phyloP scores from a whole-genome alignment of 92 coral and sea anemone species.

The Phenganax subtilis region DNA sequence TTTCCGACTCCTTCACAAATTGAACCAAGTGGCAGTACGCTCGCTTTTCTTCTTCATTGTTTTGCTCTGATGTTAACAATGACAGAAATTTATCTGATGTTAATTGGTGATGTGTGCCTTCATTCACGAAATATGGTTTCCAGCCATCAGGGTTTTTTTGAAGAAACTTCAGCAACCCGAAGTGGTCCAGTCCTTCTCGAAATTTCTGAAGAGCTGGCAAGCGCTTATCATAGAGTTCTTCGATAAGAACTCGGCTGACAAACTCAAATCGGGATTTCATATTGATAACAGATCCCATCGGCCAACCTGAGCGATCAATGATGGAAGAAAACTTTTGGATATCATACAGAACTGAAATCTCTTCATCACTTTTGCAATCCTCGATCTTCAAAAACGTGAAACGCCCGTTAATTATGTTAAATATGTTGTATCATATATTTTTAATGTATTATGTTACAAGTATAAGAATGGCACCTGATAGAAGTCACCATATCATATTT shows the following conservation, averaged over 20 bases:
- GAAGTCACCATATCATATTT: too few relatives aligned
- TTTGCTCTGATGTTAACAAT: neutral
- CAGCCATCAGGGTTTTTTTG: neutral
- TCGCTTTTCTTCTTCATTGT: neutral
- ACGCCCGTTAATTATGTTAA: neutral
- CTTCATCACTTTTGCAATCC: neutral
- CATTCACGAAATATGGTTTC: neutral
- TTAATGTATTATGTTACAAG: too few relatives aligned
- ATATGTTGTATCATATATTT: too few relatives aligned
- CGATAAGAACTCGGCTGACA: neutral
- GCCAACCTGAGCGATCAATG: conserved; percentile 36
- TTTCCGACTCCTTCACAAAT: too few relatives aligned
- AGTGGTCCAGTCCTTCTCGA: conserved; percentile 30
- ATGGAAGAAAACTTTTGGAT: neutral
- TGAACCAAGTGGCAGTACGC: neutral
- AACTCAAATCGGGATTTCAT: conserved; percentile 15
- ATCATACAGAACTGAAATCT: neutral
- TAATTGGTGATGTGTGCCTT: neutral
- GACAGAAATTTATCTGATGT: neutral
- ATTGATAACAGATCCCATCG: conserved; percentile 20
- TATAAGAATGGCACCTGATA: too few relatives aligned
- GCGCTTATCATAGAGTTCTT: neutral
- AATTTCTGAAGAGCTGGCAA: conserved; percentile 14
- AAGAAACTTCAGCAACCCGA: conserved; percentile 11
- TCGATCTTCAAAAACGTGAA: neutral